These are phyloP conservation scores for Trichonephila clavipes DNA, from an alignment of 1,140 invertebrate species.

Conservation along the genomic window DNA sequence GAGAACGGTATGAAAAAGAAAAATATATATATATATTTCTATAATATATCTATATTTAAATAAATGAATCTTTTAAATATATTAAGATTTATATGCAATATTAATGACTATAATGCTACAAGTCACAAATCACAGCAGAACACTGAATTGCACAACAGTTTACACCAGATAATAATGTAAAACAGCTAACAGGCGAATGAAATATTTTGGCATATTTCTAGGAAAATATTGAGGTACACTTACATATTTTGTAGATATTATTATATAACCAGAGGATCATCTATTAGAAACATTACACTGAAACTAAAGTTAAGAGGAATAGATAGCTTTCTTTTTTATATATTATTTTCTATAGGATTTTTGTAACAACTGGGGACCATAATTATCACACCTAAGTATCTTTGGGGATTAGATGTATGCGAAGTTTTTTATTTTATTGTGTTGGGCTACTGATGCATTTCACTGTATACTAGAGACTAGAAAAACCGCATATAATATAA, in stretches of 20 bases:
- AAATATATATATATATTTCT: constrained; percentile 57
- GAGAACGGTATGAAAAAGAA: constrained; percentile 64
- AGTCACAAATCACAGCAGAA: constrained; percentile 75
- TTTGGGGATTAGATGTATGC: neutral
- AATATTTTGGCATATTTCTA: constrained; percentile 69
- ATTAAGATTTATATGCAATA: constrained; percentile 63
- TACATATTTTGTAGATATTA: constrained; percentile 23
- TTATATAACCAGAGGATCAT: constrained; percentile 25
- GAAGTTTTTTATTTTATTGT: neutral
- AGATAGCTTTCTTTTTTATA: constrained; percentile 5
- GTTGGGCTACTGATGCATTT: constrained; percentile 61
- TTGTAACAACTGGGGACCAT: constrained; percentile 16
- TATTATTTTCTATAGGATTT: constrained; percentile 16
- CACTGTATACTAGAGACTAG: constrained; percentile 74
- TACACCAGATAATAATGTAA: constrained; percentile 75
- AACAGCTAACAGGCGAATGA: constrained; percentile 75
- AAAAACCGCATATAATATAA: constrained; percentile 75
- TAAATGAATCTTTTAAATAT: constrained; percentile 72
- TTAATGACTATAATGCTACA: constrained; percentile 73
- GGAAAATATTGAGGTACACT: constrained; percentile 58
- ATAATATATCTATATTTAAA: constrained; percentile 75
- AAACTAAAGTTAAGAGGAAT: constrained; percentile 47
- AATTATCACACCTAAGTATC: constrained; percentile 51
- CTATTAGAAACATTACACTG: neutral
- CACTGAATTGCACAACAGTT: constrained; percentile 76